Conservation (phyloP, 2,797 vertebrate species). For the Hylomyscus alleni region DNA sequence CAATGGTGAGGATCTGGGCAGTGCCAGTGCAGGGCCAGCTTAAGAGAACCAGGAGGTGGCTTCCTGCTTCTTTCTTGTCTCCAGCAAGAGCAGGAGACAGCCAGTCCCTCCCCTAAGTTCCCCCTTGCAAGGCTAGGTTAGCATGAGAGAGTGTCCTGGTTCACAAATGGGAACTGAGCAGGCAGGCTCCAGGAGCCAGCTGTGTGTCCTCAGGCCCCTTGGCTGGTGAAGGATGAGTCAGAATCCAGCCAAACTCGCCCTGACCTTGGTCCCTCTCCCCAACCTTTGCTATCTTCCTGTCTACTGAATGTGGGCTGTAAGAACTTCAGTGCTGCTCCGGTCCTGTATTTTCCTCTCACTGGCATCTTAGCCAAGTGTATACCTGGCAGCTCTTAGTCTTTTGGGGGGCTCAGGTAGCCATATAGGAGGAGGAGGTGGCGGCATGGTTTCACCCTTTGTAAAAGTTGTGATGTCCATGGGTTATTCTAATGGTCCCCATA, state of each 20-base stretch:
- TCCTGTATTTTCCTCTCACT: not conserved
- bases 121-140: not conserved
- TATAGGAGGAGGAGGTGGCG: too few species aligned
- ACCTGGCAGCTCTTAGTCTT: not conserved
- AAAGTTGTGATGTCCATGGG: too few species aligned
- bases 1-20: constrained; percentile 90
- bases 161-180: not conserved
- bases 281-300: not conserved
- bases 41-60: not conserved
- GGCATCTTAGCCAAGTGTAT: accelerated
- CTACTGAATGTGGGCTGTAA: not conserved
- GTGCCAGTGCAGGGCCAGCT: too few species aligned
- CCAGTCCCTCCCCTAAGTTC: not conserved
- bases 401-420: not conserved
- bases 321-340: not conserved
- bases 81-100: not conserved
- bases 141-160: not conserved
- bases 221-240: not conserved
- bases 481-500: not conserved
- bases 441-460: not conserved
- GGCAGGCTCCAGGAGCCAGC: not conserved
- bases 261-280: not conserved
- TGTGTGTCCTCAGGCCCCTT: not conserved
- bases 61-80: not conserved
- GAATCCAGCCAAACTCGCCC: not conserved